A percentile compares a stretch with the other conserved stretches of the same genome.
Evolutionary conservation across 2,113 vertebrate genomes (phyloP).

Genomic region (Osmerus eperlanus): DNA sequence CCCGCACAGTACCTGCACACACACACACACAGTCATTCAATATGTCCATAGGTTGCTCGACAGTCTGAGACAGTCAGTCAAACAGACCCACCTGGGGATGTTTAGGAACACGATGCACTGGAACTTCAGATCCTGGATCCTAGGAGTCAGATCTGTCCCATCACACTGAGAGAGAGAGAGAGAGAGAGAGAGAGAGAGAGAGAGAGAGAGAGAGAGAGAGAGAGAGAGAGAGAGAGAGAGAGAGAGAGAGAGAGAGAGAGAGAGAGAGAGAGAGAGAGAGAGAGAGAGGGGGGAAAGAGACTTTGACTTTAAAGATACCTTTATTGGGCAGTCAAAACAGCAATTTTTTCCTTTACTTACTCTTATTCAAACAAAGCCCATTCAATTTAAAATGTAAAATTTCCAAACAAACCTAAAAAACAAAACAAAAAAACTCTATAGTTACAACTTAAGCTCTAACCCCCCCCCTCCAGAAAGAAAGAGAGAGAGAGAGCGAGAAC

Average conservation of each 20-base stretch:
- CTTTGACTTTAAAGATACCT: too few relatives aligned
- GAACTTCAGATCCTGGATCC: conserved; percentile 97
- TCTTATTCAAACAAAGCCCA: too few relatives aligned
- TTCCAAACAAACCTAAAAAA: too few relatives aligned
- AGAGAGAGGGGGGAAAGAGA: conserved; percentile 7
- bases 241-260: neutral
- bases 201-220: conserved; percentile 12
- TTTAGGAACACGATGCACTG: conserved; percentile 98
- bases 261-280: conserved; percentile 16
- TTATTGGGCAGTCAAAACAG: too few relatives aligned
- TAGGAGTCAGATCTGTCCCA: conserved; percentile 89
- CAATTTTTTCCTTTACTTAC: too few relatives aligned
- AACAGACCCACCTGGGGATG: conserved; percentile 89
- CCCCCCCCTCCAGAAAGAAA: too few relatives aligned
- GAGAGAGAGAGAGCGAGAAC: neutral
- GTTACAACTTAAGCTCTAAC: too few relatives aligned
- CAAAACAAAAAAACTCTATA: too few relatives aligned
- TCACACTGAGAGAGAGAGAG: conserved; percentile 80
- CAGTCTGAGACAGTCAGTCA: neutral
- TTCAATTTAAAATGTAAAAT: too few relatives aligned
- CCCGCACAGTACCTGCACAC: conserved; percentile 82
- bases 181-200: conserved; percentile 37
- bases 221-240: too few relatives aligned
- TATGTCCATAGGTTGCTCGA: neutral
- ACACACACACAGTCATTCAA: neutral